phyloP scores from a whole-genome alignment of 2,888 invertebrate species.

The Epiblema foenella region DNA sequence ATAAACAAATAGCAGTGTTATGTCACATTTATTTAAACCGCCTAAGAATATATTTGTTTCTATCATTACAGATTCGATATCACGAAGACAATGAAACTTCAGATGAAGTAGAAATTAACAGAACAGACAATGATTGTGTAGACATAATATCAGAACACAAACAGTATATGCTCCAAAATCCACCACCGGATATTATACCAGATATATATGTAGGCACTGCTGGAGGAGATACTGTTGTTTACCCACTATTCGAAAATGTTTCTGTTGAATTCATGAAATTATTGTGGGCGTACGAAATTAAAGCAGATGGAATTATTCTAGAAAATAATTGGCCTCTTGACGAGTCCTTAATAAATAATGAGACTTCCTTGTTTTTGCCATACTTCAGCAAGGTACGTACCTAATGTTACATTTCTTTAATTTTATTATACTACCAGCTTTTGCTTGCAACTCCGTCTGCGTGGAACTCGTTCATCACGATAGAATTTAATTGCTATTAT shows the following conservation, averaged over 20 bases:
- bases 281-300: slow-evolving; percentile 61
- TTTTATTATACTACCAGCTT: too few species aligned
- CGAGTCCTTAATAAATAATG: slow-evolving; percentile 64
- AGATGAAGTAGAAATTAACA: slow-evolving; percentile 45
- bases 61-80: slow-evolving; percentile 58
- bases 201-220: slow-evolving; percentile 62
- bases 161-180: slow-evolving; percentile 56
- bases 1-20: too few species aligned
- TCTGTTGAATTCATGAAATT: slow-evolving; percentile 57
- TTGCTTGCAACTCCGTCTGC: too few species aligned
- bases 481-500: too few species aligned
- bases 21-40: not conserved
- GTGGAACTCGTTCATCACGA: too few species aligned
- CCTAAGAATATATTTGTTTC: not conserved
- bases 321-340: slow-evolving; percentile 85
- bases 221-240: slow-evolving; percentile 57
- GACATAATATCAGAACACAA: slow-evolving; percentile 52
- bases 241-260: slow-evolving; percentile 63
- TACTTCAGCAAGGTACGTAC: slow-evolving; percentile 81
- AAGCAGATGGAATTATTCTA: slow-evolving; percentile 76
- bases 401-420: not conserved
- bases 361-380: slow-evolving; percentile 67
- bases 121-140: slow-evolving; percentile 46
- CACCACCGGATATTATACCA: slow-evolving; percentile 29
- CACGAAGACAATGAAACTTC: slow-evolving; percentile 44